phyloP scores from a whole-genome alignment of 2,888 invertebrate genomes.

The Cryptocephalus moraei region DNA sequence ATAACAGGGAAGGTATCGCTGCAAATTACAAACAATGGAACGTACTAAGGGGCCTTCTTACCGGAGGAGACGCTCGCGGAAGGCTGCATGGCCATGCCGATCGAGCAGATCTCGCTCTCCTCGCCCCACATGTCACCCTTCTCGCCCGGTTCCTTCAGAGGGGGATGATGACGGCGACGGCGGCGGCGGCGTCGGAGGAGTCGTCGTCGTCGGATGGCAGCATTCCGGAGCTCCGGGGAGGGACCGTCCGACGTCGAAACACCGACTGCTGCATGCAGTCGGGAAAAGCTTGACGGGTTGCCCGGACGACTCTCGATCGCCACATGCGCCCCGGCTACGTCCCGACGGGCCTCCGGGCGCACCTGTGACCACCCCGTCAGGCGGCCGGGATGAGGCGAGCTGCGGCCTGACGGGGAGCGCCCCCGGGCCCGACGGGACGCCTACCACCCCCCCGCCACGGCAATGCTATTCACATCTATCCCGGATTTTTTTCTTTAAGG shows the following conservation, averaged over 20 bases:
- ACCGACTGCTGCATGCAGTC: constrained; percentile 19
- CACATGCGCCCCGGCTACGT: neutral
- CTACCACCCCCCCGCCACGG: too few species aligned
- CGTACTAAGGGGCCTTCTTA: constrained; percentile 31
- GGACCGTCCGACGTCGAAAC: neutral
- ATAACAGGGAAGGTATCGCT: too few species aligned
- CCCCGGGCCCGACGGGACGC: too few species aligned
- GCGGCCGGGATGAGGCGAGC: too few species aligned
- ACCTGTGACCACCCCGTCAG: too few species aligned
- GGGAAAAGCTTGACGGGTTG: constrained; percentile 23
- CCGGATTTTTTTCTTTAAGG: too few species aligned
- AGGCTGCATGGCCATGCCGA: constrained; percentile 71
- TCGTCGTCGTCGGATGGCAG: constrained; percentile 9
- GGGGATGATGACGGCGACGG: neutral
- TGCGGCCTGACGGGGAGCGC: too few species aligned
- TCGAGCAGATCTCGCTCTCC: constrained; percentile 70
- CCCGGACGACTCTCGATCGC: constrained; percentile 24
- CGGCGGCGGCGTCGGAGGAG: constrained; percentile 4
- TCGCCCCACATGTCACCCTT: constrained; percentile 52
- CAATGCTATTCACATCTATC: too few species aligned
- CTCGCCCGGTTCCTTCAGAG: neutral
- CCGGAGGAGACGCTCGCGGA: constrained; percentile 68
- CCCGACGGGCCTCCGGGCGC: too few species aligned
- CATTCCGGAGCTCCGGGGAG: too few species aligned
- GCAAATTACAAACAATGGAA: neutral